Evolutionary conservation across 2,888 invertebrate species (phyloP).

Genomic region (Platycnemis pennipes): DNA sequence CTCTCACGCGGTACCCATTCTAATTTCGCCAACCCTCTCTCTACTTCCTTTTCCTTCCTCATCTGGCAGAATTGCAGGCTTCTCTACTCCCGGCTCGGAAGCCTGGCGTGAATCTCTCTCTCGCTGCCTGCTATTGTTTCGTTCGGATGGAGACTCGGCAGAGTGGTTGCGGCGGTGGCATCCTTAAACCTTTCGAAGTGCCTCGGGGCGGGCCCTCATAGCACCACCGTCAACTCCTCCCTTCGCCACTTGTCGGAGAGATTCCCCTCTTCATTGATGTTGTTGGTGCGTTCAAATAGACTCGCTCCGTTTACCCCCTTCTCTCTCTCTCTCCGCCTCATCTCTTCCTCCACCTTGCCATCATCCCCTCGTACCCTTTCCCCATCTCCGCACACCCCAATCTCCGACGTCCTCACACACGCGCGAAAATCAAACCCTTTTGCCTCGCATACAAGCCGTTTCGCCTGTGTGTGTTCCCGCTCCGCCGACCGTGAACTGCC

Average conservation of each 20-base stretch:
- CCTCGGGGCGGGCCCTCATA: too few relatives aligned
- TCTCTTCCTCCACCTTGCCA: not conserved
- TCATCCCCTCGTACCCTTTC: not conserved
- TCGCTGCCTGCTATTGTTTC: slow-evolving; percentile 37
- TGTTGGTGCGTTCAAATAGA: not conserved
- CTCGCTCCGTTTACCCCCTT: not conserved
- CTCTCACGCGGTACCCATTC: not conserved
- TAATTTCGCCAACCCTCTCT: not conserved
- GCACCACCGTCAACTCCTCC: not conserved
- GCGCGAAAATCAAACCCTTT: not conserved
- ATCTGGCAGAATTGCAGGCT: not conserved
- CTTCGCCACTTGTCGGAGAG: slow-evolving; percentile 40
- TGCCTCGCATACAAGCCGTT: too few relatives aligned
- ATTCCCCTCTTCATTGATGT: slow-evolving; percentile 41
- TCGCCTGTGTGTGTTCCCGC: not conserved
- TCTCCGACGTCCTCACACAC: slow-evolving; percentile 13
- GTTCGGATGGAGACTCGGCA: not conserved
- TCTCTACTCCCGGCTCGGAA: not conserved
- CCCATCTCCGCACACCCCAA: not conserved
- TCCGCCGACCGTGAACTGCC: slow-evolving; percentile 10
- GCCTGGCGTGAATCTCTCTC: not conserved
- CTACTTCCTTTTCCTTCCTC: not conserved
- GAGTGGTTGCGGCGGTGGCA: too few relatives aligned
- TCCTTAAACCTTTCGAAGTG: too few relatives aligned
- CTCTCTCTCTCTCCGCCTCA: too few relatives aligned